A percentile compares a stretch with the other conserved stretches of the same genome.
These are phyloP conservation scores for Anas platyrhynchos DNA, from an alignment of 2,113 vertebrate species.

Conservation along the genomic window DNA sequence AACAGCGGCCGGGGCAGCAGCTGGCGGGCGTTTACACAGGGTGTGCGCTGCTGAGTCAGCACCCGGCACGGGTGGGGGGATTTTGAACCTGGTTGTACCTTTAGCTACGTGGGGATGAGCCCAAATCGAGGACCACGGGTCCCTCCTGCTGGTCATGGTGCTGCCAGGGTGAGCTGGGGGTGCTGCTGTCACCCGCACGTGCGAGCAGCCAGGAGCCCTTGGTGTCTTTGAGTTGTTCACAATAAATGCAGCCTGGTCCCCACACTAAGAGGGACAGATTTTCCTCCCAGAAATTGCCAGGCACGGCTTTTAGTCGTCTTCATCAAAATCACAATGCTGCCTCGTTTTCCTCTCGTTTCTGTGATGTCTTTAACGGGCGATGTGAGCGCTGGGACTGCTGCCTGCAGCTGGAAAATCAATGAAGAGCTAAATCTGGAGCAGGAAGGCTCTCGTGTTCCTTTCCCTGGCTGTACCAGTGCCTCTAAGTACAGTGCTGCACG, in stretches of 20 bases:
- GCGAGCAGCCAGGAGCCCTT: background rate
- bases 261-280: background rate
- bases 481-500: background rate
- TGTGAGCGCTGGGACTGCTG: background rate
- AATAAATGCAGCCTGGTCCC: background rate
- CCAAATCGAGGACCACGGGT: background rate
- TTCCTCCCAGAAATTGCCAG: background rate
- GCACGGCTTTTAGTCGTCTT: background rate
- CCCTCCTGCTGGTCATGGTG: background rate
- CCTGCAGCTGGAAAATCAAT: constrained; percentile 43
- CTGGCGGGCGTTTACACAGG: constrained; percentile 33
- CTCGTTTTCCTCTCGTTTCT: background rate
- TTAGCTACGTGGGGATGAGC: background rate
- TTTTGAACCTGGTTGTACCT: background rate
- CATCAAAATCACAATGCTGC: background rate
- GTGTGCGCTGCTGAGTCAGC: constrained; percentile 46
- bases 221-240: background rate
- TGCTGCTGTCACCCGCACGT: accelerated
- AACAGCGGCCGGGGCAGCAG: background rate
- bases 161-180: background rate
- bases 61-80: background rate
- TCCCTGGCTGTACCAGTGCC: background rate
- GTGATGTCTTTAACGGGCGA: background rate
- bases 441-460: background rate
- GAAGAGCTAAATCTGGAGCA: constrained; percentile 1